Percentiles rank a stretch among this genome's conserved stretches.
Conservation (phyloP, 2,113 vertebrate genomes). For the Albula glossodonta region DNA sequence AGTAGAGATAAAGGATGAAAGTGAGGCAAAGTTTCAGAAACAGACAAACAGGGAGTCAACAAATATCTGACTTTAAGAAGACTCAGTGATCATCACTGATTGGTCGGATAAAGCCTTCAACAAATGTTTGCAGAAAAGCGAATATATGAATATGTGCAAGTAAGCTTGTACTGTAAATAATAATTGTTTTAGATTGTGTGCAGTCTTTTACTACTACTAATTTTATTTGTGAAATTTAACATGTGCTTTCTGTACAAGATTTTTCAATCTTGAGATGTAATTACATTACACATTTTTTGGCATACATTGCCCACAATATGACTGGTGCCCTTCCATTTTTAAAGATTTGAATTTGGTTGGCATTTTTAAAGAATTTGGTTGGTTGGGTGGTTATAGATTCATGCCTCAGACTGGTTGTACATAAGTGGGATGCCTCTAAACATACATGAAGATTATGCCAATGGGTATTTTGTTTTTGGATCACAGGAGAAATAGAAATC, state of each 20-base stretch:
- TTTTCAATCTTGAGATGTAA: constrained; percentile 16
- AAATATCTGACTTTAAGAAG: not conserved
- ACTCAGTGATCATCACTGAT: not conserved
- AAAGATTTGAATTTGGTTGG: too few relatives aligned
- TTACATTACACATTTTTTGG: not conserved
- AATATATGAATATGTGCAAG: not conserved
- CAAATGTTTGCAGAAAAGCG: not conserved
- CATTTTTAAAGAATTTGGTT: too few relatives aligned
- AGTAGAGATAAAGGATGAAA: not conserved
- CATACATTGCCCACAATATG: too few relatives aligned
- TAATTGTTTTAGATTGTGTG: not conserved
- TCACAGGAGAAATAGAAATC: too few relatives aligned
- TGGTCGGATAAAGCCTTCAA: not conserved
- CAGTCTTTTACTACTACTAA: not conserved
- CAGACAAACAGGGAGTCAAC: not conserved
- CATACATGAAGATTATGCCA: too few relatives aligned
- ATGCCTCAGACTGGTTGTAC: too few relatives aligned
- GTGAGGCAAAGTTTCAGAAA: not conserved
- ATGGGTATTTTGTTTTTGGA: too few relatives aligned
- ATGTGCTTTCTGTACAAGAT: not conserved
- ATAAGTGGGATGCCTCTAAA: too few relatives aligned
- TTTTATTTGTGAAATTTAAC: not conserved
- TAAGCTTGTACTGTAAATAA: not conserved
- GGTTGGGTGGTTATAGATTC: too few relatives aligned
- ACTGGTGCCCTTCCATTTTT: too few relatives aligned